These are phyloP conservation scores for Callocephalon fimbriatum DNA, from an alignment of 2,113 vertebrate genomes.

Conservation along the genomic window DNA sequence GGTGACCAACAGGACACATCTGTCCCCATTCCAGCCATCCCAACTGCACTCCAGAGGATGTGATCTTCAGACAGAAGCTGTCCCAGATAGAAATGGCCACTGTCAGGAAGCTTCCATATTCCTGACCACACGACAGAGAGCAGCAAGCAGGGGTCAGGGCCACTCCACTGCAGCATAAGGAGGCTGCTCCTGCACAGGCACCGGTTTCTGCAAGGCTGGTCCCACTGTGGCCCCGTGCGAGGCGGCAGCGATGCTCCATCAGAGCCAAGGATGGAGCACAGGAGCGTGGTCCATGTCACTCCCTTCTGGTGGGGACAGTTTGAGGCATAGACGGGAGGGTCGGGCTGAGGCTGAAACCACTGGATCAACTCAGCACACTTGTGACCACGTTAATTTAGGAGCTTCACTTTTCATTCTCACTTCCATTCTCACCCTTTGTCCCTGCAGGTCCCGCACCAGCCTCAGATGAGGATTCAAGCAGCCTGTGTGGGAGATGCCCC, in stretches of 20 bases:
- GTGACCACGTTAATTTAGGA: fast-evolving
- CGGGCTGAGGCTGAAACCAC: background rate
- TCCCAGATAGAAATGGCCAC: background rate
- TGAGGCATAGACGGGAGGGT: background rate
- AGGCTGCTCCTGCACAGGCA: fast-evolving
- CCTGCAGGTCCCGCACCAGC: background rate
- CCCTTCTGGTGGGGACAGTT: background rate
- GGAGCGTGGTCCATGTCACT: background rate
- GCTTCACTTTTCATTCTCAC: background rate
- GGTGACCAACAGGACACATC: fast-evolving
- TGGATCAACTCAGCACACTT: background rate
- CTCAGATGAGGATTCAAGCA: background rate
- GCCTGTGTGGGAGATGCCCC: background rate
- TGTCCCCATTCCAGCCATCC: background rate
- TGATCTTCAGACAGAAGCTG: background rate
- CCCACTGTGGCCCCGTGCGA: fast-evolving
- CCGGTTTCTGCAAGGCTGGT: background rate
- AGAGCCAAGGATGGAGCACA: fast-evolving
- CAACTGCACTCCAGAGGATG: fast-evolving
- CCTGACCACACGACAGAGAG: fast-evolving
- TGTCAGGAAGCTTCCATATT: background rate
- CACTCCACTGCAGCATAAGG: fast-evolving
- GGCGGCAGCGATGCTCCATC: fast-evolving
- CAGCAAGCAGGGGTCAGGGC: background rate
- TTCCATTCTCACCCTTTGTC: background rate